Percentiles rank a stretch among this genome's conserved stretches.
phyloP scores from a whole-genome alignment of 30 jellyfish, hydroid and myxozoan species.

The Nemopilema nomurai region DNA sequence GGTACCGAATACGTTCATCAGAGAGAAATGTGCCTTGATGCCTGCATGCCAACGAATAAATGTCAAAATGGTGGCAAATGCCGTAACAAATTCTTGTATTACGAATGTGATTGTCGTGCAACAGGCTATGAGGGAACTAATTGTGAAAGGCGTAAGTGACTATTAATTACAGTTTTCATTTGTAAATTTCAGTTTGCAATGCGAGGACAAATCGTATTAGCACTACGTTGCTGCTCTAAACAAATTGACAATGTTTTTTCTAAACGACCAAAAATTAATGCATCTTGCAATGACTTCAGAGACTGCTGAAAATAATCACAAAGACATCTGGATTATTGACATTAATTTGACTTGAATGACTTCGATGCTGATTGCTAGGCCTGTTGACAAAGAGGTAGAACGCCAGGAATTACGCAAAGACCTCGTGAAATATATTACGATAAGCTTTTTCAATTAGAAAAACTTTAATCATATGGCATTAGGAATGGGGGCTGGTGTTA shows the following conservation, averaged over 20 bases:
- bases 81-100: conserved; percentile 21
- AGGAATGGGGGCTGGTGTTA: too few species aligned
- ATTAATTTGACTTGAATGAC: not conserved
- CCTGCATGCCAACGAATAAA: conserved; percentile 27
- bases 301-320: too few species aligned
- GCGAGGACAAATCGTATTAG: too few species aligned
- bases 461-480: too few species aligned
- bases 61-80: conserved; percentile 48
- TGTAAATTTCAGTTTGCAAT: not conserved
- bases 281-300: too few species aligned
- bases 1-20: conserved; percentile 23
- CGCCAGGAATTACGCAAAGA: too few species aligned
- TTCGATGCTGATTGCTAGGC: not conserved
- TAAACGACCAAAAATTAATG: too few species aligned
- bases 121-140: conserved; percentile 49
- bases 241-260: too few species aligned
- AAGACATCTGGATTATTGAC: not conserved
- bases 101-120: conserved; percentile 60
- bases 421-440: too few species aligned
- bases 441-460: too few species aligned
- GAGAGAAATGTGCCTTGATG: conserved; percentile 55
- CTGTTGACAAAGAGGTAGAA: too few species aligned
- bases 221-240: too few species aligned
- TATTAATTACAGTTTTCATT: not conserved
- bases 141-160: conserved; percentile 50